Base-by-base conservation (phyloP, 2,888 invertebrate genomes). In the Cataglyphis livida region DNA sequence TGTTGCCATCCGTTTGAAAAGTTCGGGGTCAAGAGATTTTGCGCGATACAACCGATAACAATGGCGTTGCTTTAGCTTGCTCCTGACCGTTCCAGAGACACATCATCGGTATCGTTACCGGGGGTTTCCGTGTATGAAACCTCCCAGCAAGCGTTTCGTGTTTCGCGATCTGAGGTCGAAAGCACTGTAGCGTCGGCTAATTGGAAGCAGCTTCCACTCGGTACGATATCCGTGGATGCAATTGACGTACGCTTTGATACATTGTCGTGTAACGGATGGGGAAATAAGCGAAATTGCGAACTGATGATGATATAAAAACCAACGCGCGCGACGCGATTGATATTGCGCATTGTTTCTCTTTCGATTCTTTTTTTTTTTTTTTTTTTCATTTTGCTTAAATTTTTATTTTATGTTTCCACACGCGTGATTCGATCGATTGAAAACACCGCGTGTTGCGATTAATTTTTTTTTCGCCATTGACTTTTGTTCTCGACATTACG, bases 221-320 rank as follows among this genome's bases (percentile, higher is more conserved):
- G 7, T 51, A 51, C 44, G 18, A 65, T 41, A 65, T 41, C 65
- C 41, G 65, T 25, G 32, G 41, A 44, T 65, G 65, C 65, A 65
- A 65, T 65, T 65, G 65, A 65, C 65, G 65, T 65, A 41, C 65
- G 65, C 65, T 65, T 65, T 65, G 65, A 65, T 41, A 44, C 41
- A 65, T 65, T 65, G 44, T 65, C 64, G 41, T 65, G 38, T 65
- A 41, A 44, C 41, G 25, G 25, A 25, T 41, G 41, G 15, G 65
- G 25, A 44, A 65, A 65, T 65, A 65, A 65, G 41, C 41, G 65
- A 64, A 38, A 64, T n/a, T 21, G 35, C 62, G n/a, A 41, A 3
- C 15, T 21, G 51, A n/a, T 7, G 51, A 51, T n/a, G 51, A 65
- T 65, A 25, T 25, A 25, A 65, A 38, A 12, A 41, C 32, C 41